phyloP scores from a whole-genome alignment of 2,888 invertebrate genomes.

The Thereva unica region DNA sequence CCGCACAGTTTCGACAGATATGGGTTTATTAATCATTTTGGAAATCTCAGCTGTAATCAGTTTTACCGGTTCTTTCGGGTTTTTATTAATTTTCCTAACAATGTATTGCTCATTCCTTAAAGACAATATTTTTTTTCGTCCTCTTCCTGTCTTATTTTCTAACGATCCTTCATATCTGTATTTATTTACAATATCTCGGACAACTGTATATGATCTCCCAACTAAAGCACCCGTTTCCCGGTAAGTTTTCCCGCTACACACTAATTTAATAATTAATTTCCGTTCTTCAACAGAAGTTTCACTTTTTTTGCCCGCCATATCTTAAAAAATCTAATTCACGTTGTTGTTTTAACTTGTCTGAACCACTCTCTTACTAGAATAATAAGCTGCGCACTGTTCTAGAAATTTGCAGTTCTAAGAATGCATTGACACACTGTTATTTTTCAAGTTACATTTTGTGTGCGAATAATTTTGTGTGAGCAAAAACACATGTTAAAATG shows the following conservation, averaged over 20 bases:
- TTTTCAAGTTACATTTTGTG: too few relatives aligned
- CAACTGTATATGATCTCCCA: constrained; percentile 3
- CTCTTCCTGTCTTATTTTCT: too few relatives aligned
- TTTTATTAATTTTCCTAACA: not conserved
- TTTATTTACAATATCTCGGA: too few relatives aligned
- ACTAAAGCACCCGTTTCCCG: constrained; percentile 23
- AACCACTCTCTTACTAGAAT: constrained; percentile 1
- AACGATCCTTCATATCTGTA: too few relatives aligned
- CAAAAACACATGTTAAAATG: too few relatives aligned
- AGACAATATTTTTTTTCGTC: not conserved
- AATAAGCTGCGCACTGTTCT: too few relatives aligned
- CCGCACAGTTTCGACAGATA: not conserved
- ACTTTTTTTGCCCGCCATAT: not conserved
- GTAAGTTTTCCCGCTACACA: constrained; percentile 28
- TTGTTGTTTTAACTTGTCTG: not conserved
- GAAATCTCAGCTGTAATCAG: not conserved
- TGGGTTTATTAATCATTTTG: constrained; percentile 3
- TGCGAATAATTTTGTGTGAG: too few relatives aligned
- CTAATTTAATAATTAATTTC: constrained; percentile 19
- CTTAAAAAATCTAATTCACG: not conserved
- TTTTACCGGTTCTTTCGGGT: not conserved
- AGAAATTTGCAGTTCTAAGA: too few relatives aligned
- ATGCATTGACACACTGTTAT: too few relatives aligned
- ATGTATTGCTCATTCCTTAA: not conserved
- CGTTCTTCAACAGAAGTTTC: constrained; percentile 23